Evolutionary conservation across 2,888 invertebrate genomes (phyloP).

Genomic region (Biston betularia): DNA sequence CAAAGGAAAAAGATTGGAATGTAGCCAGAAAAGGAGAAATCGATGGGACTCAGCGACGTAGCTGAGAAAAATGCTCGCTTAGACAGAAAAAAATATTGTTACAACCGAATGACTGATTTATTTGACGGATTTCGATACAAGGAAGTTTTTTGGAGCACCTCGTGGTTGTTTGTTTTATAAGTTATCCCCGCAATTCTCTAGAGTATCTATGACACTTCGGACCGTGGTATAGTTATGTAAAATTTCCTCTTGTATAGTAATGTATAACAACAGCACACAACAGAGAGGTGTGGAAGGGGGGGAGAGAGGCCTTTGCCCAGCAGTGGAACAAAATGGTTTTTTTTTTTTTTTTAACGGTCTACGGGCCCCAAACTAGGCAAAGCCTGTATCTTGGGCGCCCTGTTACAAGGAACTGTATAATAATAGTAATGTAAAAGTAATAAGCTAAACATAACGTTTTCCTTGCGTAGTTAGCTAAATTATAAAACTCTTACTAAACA

Average conservation of each 20-base stretch:
- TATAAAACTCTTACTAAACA: too few species aligned
- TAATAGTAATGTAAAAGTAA: too few species aligned
- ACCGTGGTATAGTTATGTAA: background rate
- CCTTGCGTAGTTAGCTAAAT: too few species aligned
- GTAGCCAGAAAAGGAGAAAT: constrained; percentile 72
- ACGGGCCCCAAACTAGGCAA: too few species aligned
- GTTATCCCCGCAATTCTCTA: constrained; percentile 27
- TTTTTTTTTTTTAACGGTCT: too few species aligned
- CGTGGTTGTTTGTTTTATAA: constrained; percentile 33
- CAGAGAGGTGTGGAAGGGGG: too few species aligned
- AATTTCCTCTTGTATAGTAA: too few species aligned
- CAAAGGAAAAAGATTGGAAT: constrained; percentile 74
- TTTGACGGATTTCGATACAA: constrained; percentile 36
- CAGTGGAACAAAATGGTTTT: too few species aligned
- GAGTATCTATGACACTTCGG: background rate
- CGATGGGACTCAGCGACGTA: constrained; percentile 61
- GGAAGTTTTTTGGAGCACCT: constrained; percentile 33
- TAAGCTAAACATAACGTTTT: background rate
- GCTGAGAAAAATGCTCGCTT: constrained; percentile 48
- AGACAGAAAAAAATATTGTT: constrained; percentile 47
- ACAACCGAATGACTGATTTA: constrained; percentile 46
- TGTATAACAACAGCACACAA: too few species aligned
- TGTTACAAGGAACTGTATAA: too few species aligned
- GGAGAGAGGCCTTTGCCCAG: too few species aligned
- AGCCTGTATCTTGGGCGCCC: too few species aligned